Evolutionary conservation across 2,113 vertebrate genomes (phyloP).

Genomic region (Theristicus caerulescens): DNA sequence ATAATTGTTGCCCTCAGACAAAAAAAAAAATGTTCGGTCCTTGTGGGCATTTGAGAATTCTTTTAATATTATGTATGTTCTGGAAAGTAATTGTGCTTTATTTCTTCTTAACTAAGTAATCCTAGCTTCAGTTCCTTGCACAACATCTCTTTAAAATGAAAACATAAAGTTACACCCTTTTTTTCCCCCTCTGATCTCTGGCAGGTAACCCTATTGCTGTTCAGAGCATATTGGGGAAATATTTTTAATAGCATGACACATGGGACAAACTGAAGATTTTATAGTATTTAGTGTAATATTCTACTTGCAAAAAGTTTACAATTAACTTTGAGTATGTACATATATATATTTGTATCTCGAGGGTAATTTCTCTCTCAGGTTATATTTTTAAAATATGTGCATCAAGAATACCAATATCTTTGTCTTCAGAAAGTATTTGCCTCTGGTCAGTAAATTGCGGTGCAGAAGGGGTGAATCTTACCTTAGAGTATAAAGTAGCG

Average conservation of each 20-base stretch:
- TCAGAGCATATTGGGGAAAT: neutral
- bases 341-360: neutral
- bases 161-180: neutral
- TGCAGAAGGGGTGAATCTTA: neutral
- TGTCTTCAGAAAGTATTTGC: neutral
- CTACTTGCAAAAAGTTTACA: neutral
- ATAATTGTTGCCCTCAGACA: neutral
- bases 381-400: neutral
- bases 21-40: neutral
- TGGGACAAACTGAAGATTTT: neutral
- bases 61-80: neutral
- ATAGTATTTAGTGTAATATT: neutral
- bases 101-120: neutral
- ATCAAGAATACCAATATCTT: neutral
- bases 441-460: neutral
- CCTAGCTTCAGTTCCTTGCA: neutral
- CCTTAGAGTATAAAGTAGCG: neutral
- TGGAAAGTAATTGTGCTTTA: neutral
- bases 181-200: neutral
- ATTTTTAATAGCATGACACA: neutral
- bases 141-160: neutral
- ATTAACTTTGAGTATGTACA: neutral
- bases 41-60: neutral
- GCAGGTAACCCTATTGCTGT: neutral
- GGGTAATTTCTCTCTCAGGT: neutral